Evolutionary conservation across 2,797 vertebrate genomes (phyloP).

Genomic region (Phrynocephalus guinanensis): DNA sequence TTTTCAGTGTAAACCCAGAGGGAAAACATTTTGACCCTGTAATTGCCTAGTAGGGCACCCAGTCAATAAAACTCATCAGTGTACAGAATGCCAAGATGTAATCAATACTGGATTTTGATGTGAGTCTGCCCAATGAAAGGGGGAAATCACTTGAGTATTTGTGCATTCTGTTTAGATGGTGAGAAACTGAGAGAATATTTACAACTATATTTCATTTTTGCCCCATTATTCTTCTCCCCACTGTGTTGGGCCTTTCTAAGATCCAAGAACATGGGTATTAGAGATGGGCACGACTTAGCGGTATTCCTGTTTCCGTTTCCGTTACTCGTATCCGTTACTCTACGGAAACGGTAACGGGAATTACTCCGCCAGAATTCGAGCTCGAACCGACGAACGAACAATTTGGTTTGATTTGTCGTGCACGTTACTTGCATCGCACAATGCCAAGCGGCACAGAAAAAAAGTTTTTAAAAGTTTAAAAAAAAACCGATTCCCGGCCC

Average conservation of each 20-base stretch:
- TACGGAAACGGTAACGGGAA: no score
- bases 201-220: constrained; percentile 30
- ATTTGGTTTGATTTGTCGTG: no score
- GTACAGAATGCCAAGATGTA: constrained; percentile 70
- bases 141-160: constrained; percentile 56
- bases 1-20: constrained; percentile 57
- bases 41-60: constrained; percentile 54
- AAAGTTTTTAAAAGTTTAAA: no score
- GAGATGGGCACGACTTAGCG: no score
- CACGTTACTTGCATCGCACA: no score
- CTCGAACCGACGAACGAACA: no score
- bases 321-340: no score
- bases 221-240: background rate
- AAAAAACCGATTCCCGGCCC: no score
- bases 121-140: constrained; percentile 56
- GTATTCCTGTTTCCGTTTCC: no score
- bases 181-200: constrained; percentile 9
- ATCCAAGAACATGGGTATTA: constrained; percentile 30
- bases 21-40: constrained; percentile 66
- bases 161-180: constrained; percentile 40
- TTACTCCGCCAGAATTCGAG: no score
- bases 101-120: constrained; percentile 72
- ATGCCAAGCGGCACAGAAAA: no score
- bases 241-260: constrained; percentile 26
- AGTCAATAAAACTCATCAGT: constrained; percentile 72